Percentiles rank a stretch among this genome's conserved stretches.
Evolutionary conservation across 2,888 invertebrate species (phyloP).

Genomic region (Ramazzottius varieornatus): DNA sequence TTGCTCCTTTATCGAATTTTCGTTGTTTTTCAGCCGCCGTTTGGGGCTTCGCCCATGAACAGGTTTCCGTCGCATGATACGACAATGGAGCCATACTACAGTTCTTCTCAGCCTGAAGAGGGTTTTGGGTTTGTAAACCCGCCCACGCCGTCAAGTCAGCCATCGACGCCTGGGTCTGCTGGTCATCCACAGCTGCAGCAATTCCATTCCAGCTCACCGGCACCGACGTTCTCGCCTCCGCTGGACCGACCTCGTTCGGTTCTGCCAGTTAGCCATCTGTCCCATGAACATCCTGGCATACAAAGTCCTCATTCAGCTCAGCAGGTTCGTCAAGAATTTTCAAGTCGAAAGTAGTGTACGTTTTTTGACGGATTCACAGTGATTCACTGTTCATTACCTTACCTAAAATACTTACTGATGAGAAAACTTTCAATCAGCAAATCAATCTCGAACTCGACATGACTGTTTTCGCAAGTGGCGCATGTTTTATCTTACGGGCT

Average conservation of each 20-base stretch:
- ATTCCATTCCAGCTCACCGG: background rate
- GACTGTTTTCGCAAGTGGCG: no score
- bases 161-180: constrained; percentile 3
- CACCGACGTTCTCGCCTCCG: background rate
- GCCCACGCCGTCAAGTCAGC: background rate
- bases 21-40: no score
- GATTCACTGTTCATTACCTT: no score
- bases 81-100: background rate
- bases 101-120: background rate
- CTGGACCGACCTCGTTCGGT: background rate
- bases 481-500: no score
- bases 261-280: background rate
- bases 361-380: background rate
- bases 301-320: background rate
- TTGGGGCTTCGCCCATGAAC: no score
- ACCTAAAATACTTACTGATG: no score
- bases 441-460: no score
- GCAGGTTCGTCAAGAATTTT: no score
- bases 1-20: no score
- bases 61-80: no score
- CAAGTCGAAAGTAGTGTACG: no score
- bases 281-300: background rate
- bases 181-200: background rate
- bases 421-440: no score
- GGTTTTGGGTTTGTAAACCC: background rate